Evolutionary conservation across 2,888 invertebrate species (phyloP).

Genomic region (Pomacea canaliculata): DNA sequence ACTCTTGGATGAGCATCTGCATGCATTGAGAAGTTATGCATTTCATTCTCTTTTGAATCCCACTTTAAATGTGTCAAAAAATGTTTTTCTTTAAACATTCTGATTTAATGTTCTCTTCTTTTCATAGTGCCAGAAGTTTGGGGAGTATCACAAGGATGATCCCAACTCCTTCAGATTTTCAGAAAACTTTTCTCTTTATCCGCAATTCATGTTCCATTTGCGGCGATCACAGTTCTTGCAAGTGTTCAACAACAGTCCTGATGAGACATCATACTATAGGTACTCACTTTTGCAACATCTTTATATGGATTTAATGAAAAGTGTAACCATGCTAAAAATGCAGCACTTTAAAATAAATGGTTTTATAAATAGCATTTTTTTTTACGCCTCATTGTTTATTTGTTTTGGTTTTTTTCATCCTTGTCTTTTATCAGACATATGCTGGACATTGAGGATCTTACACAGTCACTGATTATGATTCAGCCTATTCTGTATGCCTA

Average conservation of each 20-base stretch:
- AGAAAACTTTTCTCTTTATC: slow-evolving; percentile 97
- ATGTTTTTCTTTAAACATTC: too few species aligned
- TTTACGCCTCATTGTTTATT: not conserved
- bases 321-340: not conserved
- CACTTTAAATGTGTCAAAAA: too few species aligned
- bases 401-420: not conserved
- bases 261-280: slow-evolving; percentile 99
- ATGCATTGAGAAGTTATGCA: too few species aligned
- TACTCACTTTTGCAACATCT: slow-evolving; percentile 56
- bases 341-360: not conserved
- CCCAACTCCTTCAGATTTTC: slow-evolving; percentile 94
- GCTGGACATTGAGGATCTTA: slow-evolving; percentile 96
- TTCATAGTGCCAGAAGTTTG: slow-evolving; percentile 97
- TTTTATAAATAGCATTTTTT: not conserved
- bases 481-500: slow-evolving; percentile 99
- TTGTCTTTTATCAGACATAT: slow-evolving; percentile 80
- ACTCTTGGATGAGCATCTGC: too few species aligned
- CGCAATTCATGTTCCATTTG: slow-evolving; percentile 99
- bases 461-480: slow-evolving; percentile 98
- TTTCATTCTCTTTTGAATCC: too few species aligned
- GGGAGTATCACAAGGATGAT: slow-evolving; percentile 97
- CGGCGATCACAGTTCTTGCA: slow-evolving; percentile 98
- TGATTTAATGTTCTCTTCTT: slow-evolving; percentile 23
- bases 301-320: not conserved
- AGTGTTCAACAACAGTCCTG: slow-evolving; percentile 99